Conservation (phyloP, 1,140 invertebrate species). For the Drosophila sulfurigaster region DNA sequence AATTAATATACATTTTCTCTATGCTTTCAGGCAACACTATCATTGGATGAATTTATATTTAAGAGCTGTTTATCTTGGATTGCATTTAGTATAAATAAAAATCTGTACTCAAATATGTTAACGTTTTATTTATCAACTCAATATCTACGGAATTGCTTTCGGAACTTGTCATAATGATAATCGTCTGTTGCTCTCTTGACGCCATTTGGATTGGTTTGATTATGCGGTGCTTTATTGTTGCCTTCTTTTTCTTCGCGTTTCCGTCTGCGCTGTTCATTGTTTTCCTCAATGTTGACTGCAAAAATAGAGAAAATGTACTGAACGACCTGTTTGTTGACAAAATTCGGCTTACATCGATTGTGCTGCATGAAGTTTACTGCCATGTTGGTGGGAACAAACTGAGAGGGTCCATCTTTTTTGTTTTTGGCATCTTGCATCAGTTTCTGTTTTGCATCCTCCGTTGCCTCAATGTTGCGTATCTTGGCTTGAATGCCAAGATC, state of each 20-base stretch:
- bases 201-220: constrained; percentile 85
- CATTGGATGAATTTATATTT: neutral
- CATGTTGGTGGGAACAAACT: constrained; percentile 99
- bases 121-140: constrained; percentile 84
- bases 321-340: neutral
- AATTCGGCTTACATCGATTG: constrained; percentile 91
- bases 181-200: constrained; percentile 95
- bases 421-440: constrained; percentile 94
- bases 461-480: constrained; percentile 98
- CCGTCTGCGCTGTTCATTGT: constrained; percentile 86
- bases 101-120: constrained; percentile 8
- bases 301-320: constrained; percentile 56
- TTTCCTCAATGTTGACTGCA: constrained; percentile 93
- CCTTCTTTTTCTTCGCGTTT: constrained; percentile 86
- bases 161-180: constrained; percentile 98
- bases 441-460: constrained; percentile 98
- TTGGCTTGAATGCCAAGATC: constrained; percentile 99
- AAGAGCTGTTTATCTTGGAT: neutral
- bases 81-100: too few species aligned
- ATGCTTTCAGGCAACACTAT: too few species aligned
- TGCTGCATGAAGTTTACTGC: constrained; percentile 99
- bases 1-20: constrained; percentile 3
- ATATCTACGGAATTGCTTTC: constrained; percentile 97
- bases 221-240: constrained; percentile 77
- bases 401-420: constrained; percentile 97